Evolutionary conservation across 2,797 vertebrate species (phyloP).

Genomic region (Sus cebifrons): DNA sequence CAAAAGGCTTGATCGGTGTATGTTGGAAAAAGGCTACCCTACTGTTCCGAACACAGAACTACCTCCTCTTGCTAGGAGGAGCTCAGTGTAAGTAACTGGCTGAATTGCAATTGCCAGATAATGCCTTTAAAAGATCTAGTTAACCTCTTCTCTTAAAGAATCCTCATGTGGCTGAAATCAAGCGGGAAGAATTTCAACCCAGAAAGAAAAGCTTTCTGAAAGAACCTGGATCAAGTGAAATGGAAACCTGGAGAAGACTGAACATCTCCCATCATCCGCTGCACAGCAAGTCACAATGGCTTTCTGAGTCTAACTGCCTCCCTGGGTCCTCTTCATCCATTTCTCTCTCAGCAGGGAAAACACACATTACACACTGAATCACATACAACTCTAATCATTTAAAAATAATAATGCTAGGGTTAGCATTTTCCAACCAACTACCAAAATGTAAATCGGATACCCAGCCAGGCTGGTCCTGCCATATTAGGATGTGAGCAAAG

Average conservation of each 20-base stretch:
- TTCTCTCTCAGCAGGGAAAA: neutral
- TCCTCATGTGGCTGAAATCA: conserved; percentile 1
- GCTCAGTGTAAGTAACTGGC: neutral
- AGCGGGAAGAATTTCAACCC: neutral
- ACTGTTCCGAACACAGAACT: neutral
- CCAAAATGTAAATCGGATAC: neutral
- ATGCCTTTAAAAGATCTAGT: conserved; percentile 13
- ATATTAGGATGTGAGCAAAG: neutral
- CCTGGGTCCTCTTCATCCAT: neutral
- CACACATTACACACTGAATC: neutral
- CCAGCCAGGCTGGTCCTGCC: neutral
- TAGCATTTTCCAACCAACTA: neutral
- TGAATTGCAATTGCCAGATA: neutral
- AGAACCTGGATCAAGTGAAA: neutral
- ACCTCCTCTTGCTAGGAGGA: neutral
- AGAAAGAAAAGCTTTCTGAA: neutral
- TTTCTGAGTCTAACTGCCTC: neutral
- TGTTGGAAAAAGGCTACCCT: conserved; percentile 11
- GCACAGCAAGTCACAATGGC: neutral
- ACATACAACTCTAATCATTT: neutral
- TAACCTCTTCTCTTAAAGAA: conserved; percentile 24
- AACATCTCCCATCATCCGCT: neutral
- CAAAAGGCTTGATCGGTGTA: neutral
- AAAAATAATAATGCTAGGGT: neutral
- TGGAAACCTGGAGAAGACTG: neutral